Evolutionary conservation across 2,888 invertebrate species (phyloP), one percentile per base, ranked within the genome.

Genomic region (Barypeithes pellucidus): DNA sequence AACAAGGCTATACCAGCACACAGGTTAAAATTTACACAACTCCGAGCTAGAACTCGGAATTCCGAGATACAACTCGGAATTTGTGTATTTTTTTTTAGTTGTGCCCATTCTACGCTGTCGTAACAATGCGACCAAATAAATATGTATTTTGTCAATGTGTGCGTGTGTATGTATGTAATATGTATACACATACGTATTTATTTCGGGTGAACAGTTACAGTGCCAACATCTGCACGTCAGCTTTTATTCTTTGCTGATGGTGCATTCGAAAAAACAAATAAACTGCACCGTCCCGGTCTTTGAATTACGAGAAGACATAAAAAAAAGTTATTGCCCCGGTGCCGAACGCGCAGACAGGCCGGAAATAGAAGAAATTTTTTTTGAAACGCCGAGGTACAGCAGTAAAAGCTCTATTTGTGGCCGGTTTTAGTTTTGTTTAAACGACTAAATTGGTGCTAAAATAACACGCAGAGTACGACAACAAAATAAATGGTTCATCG

Each of bases 231-330:
- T 67, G 67, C 67, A 67, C 41, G 24, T 41, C 67, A 67, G 67
- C 54, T 67, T 67, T 67, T 67, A 67, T 57, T 67, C 33, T 57
- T 57, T 18, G 16, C 33, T 33, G 29, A 29, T 29, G 33, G 18
- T 67, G 36, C 61, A 43, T 67, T 67, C 41, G 59, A 45, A 67
- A 67, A 67, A 67, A 67, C 67, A 67, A 67, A 67, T 59, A 67
- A 14, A 24, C 67, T 22, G 22, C 33, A 16, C 57, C 67, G 67
- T 59, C 33, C 16, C 59, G 14, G 67, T 18, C 59, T 67, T 59
- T 67, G 57, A 52, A 59, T 67, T 67, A 47, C 67, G 43, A 57
- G 67, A 67, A 67, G 41, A 24, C 43, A 45, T 57, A 54, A 43
- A 52, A 66, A 63, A 67, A 67, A 67, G 54, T 57, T 57, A 57